Evolutionary conservation across 2,888 invertebrate genomes (phyloP).

Genomic region (Sabatieria punctata): DNA sequence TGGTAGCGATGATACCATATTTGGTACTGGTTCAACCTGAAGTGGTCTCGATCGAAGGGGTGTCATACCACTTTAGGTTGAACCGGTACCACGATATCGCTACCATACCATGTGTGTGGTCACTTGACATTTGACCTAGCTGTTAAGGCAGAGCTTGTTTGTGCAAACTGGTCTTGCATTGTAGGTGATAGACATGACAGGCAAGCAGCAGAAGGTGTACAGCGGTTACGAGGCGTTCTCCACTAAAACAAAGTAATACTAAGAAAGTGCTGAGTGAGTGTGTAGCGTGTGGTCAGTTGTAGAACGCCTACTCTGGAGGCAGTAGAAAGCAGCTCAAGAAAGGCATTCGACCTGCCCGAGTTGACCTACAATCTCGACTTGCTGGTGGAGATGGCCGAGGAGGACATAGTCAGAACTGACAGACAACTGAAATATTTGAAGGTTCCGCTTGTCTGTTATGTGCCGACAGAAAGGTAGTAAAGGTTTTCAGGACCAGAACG

Average conservation of each 20-base stretch:
- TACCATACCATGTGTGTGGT: too few relatives aligned
- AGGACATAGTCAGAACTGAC: conserved; percentile 75
- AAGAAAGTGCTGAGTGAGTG: too few relatives aligned
- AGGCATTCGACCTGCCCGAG: conserved; percentile 54
- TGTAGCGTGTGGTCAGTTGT: not conserved
- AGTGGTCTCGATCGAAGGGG: too few relatives aligned
- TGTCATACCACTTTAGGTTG: too few relatives aligned
- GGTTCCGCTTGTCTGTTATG: conserved; percentile 12
- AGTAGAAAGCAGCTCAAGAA: conserved; percentile 27
- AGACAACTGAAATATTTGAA: conserved; percentile 55
- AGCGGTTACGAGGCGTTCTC: conserved; percentile 25
- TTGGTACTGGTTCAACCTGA: too few relatives aligned
- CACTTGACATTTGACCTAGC: too few relatives aligned
- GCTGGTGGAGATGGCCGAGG: conserved; percentile 78
- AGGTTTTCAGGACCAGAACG: conserved; percentile 49
- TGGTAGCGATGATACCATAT: too few relatives aligned
- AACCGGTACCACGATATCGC: too few relatives aligned
- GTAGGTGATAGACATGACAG: conserved; percentile 90
- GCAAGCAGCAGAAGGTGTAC: conserved; percentile 68
- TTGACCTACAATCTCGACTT: conserved; percentile 76
- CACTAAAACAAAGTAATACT: conserved; percentile 2
- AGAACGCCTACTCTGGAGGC: conserved; percentile 38
- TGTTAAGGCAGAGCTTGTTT: too few relatives aligned
- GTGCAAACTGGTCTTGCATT: too few relatives aligned
- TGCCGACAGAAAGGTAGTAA: too few relatives aligned